These are phyloP conservation scores for Eupithecia exiguata DNA, from an alignment of 2,888 invertebrate genomes.

Conservation along the genomic window DNA sequence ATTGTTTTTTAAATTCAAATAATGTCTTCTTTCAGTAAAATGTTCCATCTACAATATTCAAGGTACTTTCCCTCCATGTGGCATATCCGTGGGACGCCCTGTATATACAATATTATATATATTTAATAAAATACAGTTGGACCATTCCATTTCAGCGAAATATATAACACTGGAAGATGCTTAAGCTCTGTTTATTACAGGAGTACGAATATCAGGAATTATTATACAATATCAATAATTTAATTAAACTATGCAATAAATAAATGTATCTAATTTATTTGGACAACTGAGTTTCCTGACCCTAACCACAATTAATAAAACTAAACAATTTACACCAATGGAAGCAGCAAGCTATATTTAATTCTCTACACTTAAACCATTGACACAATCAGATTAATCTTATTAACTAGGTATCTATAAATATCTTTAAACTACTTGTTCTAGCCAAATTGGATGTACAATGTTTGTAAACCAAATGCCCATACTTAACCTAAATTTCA, in stretches of 20 bases:
- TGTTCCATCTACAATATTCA: too few species aligned
- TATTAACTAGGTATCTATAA: conserved; percentile 3
- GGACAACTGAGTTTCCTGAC: background rate
- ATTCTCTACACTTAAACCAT: background rate
- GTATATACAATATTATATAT: too few species aligned
- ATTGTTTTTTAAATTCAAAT: too few species aligned
- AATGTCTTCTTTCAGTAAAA: too few species aligned
- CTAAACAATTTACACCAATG: background rate
- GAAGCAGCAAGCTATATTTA: background rate
- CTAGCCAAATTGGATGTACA: too few species aligned
- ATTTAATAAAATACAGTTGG: background rate
- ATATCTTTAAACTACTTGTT: background rate
- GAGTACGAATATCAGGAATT: background rate
- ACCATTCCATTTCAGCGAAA: background rate
- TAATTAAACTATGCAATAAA: background rate
- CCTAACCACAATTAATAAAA: background rate
- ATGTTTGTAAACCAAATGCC: too few species aligned
- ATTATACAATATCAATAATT: background rate
- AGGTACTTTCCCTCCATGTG: too few species aligned
- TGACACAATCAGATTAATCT: conserved; percentile 3
- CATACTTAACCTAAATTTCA: too few species aligned
- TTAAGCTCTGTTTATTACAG: conserved; percentile 1
- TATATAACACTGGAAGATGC: background rate
- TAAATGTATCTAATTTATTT: background rate
- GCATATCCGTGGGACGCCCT: too few species aligned